phyloP scores from a whole-genome alignment of 2,797 vertebrate genomes.

The Decapterus maruadsi region DNA sequence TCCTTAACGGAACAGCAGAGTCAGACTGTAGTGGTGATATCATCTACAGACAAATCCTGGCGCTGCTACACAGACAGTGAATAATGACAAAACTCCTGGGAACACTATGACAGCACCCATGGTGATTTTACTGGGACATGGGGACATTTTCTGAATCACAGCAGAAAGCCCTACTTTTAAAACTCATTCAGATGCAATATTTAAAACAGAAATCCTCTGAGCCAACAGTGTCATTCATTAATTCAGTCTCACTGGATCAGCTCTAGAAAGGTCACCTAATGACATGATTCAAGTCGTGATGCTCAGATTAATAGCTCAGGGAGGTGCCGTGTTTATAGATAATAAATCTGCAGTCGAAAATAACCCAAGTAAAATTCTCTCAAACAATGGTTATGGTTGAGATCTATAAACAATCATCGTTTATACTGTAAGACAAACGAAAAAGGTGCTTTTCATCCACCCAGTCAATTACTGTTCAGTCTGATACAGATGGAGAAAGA shows the following conservation, averaged over 20 bases:
- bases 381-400: background rate
- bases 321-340: conserved; percentile 9
- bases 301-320: conserved; percentile 16
- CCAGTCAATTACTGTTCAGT: conserved; percentile 10
- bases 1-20: conserved; percentile 24
- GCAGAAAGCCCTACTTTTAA: conserved; percentile 44
- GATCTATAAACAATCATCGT: background rate
- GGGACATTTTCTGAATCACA: conserved; percentile 49
- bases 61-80: conserved; percentile 43
- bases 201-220: conserved; percentile 53
- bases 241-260: conserved; percentile 47
- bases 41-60: conserved; percentile 42
- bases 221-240: conserved; percentile 52
- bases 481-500: conserved; percentile 19
- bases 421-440: background rate
- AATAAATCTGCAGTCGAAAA: conserved; percentile 17
- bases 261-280: conserved; percentile 68
- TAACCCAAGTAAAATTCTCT: conserved; percentile 7
- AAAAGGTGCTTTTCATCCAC: background rate
- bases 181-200: conserved; percentile 56
- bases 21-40: conserved; percentile 34
- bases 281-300: conserved; percentile 42
- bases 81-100: conserved; percentile 55
- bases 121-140: conserved; percentile 43
- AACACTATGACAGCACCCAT: conserved; percentile 46